These are phyloP conservation scores for Gymnocephalus cernua DNA, from an alignment of 2,113 vertebrate species.

Conservation along the genomic window DNA sequence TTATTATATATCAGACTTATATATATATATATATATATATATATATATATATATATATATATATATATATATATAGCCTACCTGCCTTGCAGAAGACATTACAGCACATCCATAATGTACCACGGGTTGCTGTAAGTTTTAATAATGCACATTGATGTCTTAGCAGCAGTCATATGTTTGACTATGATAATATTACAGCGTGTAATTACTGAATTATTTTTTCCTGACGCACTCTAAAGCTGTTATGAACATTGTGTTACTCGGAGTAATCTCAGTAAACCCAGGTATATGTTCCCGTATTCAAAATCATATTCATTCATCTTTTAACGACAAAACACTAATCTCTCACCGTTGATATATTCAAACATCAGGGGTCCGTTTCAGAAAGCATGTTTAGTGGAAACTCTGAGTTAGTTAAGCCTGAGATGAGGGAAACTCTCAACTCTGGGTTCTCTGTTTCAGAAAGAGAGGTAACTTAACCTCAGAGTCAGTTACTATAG, in stretches of 20 bases:
- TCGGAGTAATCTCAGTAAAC: too few species aligned
- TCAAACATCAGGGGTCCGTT: too few species aligned
- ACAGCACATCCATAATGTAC: constrained; percentile 20
- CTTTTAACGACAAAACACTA: too few species aligned
- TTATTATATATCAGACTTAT: too few species aligned
- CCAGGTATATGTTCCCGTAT: not conserved
- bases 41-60: not conserved
- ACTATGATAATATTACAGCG: not conserved
- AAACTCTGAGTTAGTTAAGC: too few species aligned
- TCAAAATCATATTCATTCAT: not conserved
- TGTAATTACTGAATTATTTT: constrained; percentile 10
- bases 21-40: not conserved
- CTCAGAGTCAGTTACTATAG: too few species aligned
- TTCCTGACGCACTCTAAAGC: not conserved
- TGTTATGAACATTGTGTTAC: not conserved
- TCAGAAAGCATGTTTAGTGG: too few species aligned
- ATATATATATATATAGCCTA: not conserved
- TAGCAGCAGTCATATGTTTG: not conserved
- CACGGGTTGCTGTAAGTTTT: not conserved
- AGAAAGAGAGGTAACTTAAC: too few species aligned
- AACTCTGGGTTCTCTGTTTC: too few species aligned
- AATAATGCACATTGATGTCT: constrained; percentile 28
- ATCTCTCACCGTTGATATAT: not conserved
- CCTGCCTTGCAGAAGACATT: not conserved
- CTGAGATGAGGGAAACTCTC: too few species aligned